Percentiles rank a stretch among this genome's conserved stretches.
Conservation (phyloP, 2,888 invertebrate species). For the Xanthorhoe designata region DNA sequence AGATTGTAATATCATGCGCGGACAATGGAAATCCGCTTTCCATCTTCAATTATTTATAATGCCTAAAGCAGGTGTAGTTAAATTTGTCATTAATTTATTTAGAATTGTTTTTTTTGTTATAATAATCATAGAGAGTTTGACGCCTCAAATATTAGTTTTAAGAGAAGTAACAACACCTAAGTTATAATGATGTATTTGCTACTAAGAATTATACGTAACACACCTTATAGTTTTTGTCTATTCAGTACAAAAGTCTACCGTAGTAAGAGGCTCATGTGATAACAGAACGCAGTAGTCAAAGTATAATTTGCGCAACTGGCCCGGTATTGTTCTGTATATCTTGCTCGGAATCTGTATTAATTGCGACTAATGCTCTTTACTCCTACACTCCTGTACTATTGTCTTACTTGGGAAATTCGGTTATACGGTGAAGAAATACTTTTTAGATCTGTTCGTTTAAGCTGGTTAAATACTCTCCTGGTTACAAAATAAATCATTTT, state of each 20-base stretch:
- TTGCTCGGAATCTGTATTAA: constrained; percentile 54
- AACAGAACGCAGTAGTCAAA: constrained; percentile 20
- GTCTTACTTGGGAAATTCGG: constrained; percentile 28
- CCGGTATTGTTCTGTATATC: constrained; percentile 60
- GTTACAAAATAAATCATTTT: no score
- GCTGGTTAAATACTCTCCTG: neutral
- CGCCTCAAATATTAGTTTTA: no score
- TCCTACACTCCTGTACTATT: constrained; percentile 35
- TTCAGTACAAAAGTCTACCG: no score
- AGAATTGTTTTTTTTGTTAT: no score
- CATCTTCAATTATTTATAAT: constrained; percentile 41
- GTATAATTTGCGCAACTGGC: constrained; percentile 50
- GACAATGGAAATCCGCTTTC: constrained; percentile 57
- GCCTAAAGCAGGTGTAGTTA: no score
- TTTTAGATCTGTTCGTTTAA: constrained; percentile 11
- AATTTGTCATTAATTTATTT: no score
- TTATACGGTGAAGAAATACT: constrained; percentile 18
- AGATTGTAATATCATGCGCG: constrained; percentile 51
- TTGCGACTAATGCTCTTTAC: constrained; percentile 46
- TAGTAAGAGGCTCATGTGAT: neutral
- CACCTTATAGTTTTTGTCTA: no score
- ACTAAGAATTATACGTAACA: no score
- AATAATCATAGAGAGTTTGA: no score
- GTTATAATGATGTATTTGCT: no score
- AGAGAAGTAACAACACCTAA: no score